These are phyloP conservation scores for Oncopodura yosiiana DNA, from an alignment of 1,140 invertebrate genomes.

Conservation along the genomic window DNA sequence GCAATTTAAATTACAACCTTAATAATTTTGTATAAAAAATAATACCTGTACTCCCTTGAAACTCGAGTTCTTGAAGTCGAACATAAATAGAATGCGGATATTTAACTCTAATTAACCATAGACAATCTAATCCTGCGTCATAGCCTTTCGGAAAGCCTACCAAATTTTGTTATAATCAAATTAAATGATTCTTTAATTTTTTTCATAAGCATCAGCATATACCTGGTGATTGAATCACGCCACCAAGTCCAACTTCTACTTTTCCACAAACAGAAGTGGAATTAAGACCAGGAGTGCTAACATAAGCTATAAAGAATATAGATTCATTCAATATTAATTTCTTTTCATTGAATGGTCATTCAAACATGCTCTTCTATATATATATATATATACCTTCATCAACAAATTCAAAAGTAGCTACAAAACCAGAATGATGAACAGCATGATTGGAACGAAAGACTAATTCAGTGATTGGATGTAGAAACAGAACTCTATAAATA, in stretches of 20 bases:
- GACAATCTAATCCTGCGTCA: conserved; percentile 37
- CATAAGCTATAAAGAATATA: conserved; percentile 25
- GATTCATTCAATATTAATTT: not conserved
- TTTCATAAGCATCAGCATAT: not conserved
- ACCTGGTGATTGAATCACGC: conserved; percentile 42
- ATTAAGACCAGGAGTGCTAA: conserved; percentile 39
- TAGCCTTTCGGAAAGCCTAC: conserved; percentile 40
- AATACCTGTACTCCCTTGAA: conserved; percentile 40
- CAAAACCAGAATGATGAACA: conserved; percentile 37
- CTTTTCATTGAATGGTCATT: not conserved
- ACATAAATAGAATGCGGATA: conserved; percentile 40
- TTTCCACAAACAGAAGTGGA: conserved; percentile 39
- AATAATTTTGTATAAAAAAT: not conserved
- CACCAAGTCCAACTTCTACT: conserved; percentile 40
- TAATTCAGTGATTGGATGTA: conserved; percentile 39
- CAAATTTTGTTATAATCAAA: not conserved
- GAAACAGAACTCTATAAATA: conserved; percentile 37
- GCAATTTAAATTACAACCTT: not conserved
- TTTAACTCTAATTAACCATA: conserved; percentile 43
- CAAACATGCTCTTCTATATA: conserved; percentile 8
- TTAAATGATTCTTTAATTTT: not conserved
- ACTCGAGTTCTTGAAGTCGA: conserved; percentile 40
- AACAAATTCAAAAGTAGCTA: conserved; percentile 38
- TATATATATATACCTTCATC: conserved; percentile 38
- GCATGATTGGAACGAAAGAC: conserved; percentile 40